Base-by-base conservation (phyloP, 2,888 invertebrate genomes). In the Lochmaea capreae region DNA sequence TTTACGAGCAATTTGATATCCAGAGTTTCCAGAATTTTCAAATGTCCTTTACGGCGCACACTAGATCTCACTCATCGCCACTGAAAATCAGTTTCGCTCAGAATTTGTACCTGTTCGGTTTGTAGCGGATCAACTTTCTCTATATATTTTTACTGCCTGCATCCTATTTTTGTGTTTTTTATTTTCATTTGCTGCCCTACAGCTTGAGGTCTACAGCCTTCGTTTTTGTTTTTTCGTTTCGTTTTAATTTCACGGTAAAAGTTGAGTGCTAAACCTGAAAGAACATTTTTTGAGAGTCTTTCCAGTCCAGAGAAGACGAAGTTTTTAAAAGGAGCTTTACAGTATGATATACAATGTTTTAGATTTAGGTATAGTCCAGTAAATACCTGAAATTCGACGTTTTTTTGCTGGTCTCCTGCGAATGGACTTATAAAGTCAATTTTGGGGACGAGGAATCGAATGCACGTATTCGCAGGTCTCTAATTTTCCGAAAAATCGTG, bases 31-130 rank as follows among this genome's bases (percentile, higher is more conserved):
- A 54, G 54, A 54, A 16, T 18, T 54, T 68, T 65, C 49, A 26
- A 68, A 59, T 68, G 43, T 46, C 59, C 58, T 43, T 59, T 46
- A 68, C 58, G 16, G 54, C 57, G 54, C 67, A 43, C 62, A 26
- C 54, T 58, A 65, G 22, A 61, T 26, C 65, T 67, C 63, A 65
- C 52, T 57, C 46, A 62, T 43, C 54, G 46, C 59, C 54, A 63
- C 52, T 54, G 62, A 59, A 54, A 68, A 70, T 77, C 77, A 77
- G 77, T 77, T 77, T 74, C 71, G 68, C 73, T 67, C 22, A 49
- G 75, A 70, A 69, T 58, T 69, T 74, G 72, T 67, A 75, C 68
- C 73, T 71, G 73, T 54, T 67, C 75, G 75, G 62, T 68, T 74
- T 67, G 67, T 16, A 26, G 67, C 42, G 42, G 58, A 58, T 33